These are phyloP conservation scores for Dryobates pubescens DNA, from an alignment of 2,797 vertebrate species.

Conservation along the genomic window DNA sequence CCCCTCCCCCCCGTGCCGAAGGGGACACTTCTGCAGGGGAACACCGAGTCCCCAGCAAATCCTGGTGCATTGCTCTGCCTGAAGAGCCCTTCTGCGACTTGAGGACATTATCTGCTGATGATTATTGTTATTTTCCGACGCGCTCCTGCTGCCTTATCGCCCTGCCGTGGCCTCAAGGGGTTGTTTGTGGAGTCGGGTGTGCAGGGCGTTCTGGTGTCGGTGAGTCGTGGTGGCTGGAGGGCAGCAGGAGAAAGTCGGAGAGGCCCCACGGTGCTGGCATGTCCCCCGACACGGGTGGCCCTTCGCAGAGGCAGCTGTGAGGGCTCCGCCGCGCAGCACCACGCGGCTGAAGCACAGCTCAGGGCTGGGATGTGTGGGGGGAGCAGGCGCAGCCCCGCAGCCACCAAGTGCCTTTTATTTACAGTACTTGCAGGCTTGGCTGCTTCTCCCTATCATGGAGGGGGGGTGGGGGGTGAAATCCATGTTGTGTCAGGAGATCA, in stretches of 20 bases:
- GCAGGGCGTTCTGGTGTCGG: neutral
- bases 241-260: neutral
- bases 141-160: neutral
- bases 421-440: slow-evolving; percentile 25
- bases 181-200: neutral
- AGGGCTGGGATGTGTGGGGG: neutral
- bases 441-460: neutral
- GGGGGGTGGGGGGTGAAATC: too few species aligned
- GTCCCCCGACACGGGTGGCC: fast-evolving
- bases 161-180: neutral
- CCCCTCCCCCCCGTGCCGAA: neutral
- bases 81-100: neutral
- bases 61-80: neutral
- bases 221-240: neutral
- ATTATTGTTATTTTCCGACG: neutral
- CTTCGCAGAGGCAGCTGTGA: neutral
- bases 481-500: neutral
- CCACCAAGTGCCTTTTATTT: slow-evolving; percentile 44
- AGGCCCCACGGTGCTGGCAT: fast-evolving
- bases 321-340: neutral
- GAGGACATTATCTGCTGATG: neutral
- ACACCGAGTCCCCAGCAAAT: neutral
- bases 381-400: neutral
- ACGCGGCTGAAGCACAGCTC: neutral
- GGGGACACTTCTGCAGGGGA: neutral